Base-by-base conservation (phyloP, 2,797 vertebrate genomes). In the Sebastolobus alascanus region DNA sequence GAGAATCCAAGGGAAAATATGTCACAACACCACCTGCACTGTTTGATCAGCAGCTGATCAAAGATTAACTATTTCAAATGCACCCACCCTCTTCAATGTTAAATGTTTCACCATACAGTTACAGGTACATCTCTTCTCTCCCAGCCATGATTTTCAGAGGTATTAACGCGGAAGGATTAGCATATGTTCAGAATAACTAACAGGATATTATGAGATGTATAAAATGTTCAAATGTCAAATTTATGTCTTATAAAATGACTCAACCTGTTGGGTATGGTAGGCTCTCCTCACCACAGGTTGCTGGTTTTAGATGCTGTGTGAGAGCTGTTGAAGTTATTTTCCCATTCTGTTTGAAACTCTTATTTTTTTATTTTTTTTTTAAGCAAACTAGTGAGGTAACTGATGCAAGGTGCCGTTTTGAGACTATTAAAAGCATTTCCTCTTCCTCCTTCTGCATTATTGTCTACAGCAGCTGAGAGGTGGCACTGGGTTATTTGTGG, bases 351-450 rank as follows among this genome's bases (percentile, higher is more conserved):
- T 68, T 67, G 22, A 77, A 56, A 33, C 46, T 61, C 37, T 50
- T 55, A 20, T 40, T 33, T 74, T 7, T 20, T 68, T 29, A 1
- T 46, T 46, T 46, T 46, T 2, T 46, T 27, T 27, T 56, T 9
- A 37, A 68, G 25, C 7, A n/a, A 79, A 68, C 40, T 8, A 60
- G 52, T 20, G 38, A 64, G 37, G 27, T 29, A 52, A 43, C 46
- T 52, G 43, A 70, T 77, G 64, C 75, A 68, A 20, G 14, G 61
- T 68, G 40, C 55, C 33, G 52, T 80, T 78, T 61, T 68, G 13
- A 78, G 66, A 22, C 10, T 68, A 64, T 79, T 74, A 73, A 46
- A 43, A 60, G 43, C 55, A 12, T 60, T 77, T 71, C 33, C 59
- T 73, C 29, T 29, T 56, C 22, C 31, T 52, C 5, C 5, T 18